Percentiles rank a stretch among this genome's conserved stretches.
phyloP scores from a whole-genome alignment of 2,888 invertebrate species.

The Eupelmus urozonus region DNA sequence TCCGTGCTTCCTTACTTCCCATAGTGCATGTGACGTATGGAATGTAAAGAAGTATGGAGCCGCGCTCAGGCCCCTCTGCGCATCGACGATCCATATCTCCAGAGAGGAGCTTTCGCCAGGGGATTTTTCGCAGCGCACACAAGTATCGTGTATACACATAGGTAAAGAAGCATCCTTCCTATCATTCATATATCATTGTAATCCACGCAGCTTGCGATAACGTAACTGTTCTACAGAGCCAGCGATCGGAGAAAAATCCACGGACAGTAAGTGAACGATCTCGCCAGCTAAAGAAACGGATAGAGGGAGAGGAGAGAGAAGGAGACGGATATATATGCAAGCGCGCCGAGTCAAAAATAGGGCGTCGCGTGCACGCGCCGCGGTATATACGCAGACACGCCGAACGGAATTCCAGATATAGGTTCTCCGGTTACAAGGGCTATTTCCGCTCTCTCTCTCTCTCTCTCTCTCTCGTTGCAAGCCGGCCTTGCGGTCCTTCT shows the following conservation, averaged over 20 bases:
- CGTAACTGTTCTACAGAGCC: not conserved
- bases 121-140: too few relatives aligned
- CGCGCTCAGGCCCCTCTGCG: constrained; percentile 63
- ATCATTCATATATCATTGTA: not conserved
- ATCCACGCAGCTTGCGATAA: not conserved
- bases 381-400: too few relatives aligned
- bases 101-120: constrained; percentile 7
- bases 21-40: constrained; percentile 92
- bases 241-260: not conserved
- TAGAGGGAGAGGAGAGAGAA: not conserved
- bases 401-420: constrained; percentile 73
- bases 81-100: not conserved
- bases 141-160: too few relatives aligned
- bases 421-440: constrained; percentile 74
- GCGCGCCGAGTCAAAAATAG: constrained; percentile 69
- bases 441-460: constrained; percentile 66
- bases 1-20: constrained; percentile 98
- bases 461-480: constrained; percentile 2
- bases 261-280: not conserved
- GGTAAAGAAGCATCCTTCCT: not conserved
- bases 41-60: constrained; percentile 99
- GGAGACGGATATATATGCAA: not conserved
- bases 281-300: not conserved
- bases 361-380: constrained; percentile 55
- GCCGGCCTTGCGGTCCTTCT: not conserved